Evolutionary conservation across 2,797 vertebrate genomes (phyloP).

Genomic region (Pitangus sulphuratus): DNA sequence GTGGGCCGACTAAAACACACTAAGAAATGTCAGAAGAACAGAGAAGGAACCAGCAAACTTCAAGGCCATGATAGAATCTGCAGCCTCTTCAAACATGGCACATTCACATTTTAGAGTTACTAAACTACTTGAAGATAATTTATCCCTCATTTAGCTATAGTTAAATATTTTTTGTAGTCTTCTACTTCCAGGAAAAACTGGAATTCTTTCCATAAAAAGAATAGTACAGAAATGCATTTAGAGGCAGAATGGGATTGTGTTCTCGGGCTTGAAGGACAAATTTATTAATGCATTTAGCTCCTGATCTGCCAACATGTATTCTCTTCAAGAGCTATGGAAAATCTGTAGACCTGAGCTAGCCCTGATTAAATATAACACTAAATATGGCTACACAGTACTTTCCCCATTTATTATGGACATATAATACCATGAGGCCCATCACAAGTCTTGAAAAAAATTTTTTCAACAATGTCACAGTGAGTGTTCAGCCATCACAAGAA

Average conservation of each 20-base stretch:
- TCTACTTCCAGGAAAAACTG: background rate
- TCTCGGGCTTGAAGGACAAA: background rate
- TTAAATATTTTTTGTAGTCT: background rate
- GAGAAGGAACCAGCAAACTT: background rate
- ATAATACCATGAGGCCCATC: rapidly evolving
- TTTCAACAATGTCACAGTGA: background rate
- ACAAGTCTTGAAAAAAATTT: background rate
- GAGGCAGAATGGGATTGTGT: background rate
- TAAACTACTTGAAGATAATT: background rate
- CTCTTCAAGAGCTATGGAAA: background rate
- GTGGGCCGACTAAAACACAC: background rate
- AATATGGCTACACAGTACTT: background rate
- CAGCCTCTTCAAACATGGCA: background rate
- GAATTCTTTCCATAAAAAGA: background rate
- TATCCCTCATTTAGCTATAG: background rate
- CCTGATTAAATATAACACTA: background rate
- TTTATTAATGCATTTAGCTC: background rate
- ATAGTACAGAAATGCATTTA: background rate
- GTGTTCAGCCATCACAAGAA: background rate
- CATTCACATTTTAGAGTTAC: background rate
- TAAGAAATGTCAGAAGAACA: background rate
- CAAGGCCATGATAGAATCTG: background rate
- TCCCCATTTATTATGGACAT: background rate
- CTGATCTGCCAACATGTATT: background rate
- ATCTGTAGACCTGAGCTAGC: background rate